Base-by-base conservation (phyloP, 1,140 invertebrate genomes). In the Myzus persicae region DNA sequence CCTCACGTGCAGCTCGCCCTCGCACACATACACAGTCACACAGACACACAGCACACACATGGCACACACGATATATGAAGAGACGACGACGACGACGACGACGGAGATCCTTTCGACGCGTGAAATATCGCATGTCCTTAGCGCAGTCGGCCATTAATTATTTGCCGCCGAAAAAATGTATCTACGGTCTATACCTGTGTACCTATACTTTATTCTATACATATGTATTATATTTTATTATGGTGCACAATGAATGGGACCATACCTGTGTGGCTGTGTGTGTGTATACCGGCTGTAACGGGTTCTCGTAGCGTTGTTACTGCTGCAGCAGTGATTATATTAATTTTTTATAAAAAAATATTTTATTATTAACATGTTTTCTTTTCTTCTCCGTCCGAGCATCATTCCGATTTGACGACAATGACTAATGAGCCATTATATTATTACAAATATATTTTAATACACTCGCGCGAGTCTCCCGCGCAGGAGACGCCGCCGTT, bases 291-390 rank as follows among this genome's bases (percentile, higher is more conserved):
- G 59, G 24, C 48, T 51, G 54, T 38, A 38, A 48, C 91, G 36
- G 67, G 76, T 82, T 81, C 46, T 26, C 67, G 82, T 84, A 38
- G 82, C 40, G 38, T 76, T 26, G 40, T 81, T 76, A 24, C 81
- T 81, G 36, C 44, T 59, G 40, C 38, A 42, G 18, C 59, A 76
- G 36, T 82, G 76, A 90, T 54, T 46, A 91, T 92, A 92, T 92
- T 92, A 84, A 92, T 92, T 84, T 84, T 92, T 92, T 84, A 92
- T 92, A 92, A 92, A 76, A 92, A 92, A 54, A 91, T 82, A 92
- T 92, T 76, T 76, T 76, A n/a, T n/a, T 76, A 76, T 76, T 76
- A 76, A 76, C 59, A 76, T 76, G 59, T n/a, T 84, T 46, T 92
- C 81, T 92, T 92, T 92, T 92, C 81, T 92, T 92, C 46, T 91